phyloP scores from a whole-genome alignment of 1,140 invertebrate species.

The Euwallacea similis region DNA sequence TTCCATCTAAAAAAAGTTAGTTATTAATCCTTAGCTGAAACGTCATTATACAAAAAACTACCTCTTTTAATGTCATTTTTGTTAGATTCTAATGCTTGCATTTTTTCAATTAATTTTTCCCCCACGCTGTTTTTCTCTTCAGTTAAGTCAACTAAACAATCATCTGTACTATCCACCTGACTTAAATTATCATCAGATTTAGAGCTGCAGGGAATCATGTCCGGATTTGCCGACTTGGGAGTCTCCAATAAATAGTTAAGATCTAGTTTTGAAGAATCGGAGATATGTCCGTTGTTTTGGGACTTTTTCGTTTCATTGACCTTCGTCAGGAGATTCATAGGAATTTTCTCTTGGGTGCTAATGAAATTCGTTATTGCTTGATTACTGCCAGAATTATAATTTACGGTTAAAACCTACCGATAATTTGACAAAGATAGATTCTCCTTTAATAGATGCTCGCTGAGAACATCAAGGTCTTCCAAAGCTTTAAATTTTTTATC shows the following conservation, averaged over 20 bases:
- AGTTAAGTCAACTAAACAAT: conserved; percentile 60
- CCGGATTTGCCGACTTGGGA: not conserved
- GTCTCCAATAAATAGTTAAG: conserved; percentile 44
- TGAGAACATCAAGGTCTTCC: conserved; percentile 74
- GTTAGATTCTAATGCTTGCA: not conserved
- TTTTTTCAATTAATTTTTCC: not conserved
- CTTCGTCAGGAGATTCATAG: conserved; percentile 64
- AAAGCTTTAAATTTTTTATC: conserved; percentile 62
- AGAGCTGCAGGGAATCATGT: not conserved
- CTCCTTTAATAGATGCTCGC: conserved; percentile 72
- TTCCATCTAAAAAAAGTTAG: not conserved
- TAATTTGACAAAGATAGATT: conserved; percentile 58
- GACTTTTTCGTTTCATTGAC: conserved; percentile 40
- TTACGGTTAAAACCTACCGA: conserved; percentile 22
- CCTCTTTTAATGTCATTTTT: no score
- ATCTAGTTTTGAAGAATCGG: conserved; percentile 38
- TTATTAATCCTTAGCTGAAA: no score
- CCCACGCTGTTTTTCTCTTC: conserved; percentile 21
- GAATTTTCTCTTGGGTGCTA: conserved; percentile 66
- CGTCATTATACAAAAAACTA: no score
- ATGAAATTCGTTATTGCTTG: conserved; percentile 26
- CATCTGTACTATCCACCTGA: conserved; percentile 51
- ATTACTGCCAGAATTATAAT: not conserved
- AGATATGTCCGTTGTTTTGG: conserved; percentile 12
- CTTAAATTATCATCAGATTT: conserved; percentile 24